Evolutionary conservation across 92 coral and sea anemone species (phyloP), one percentile per base, ranked within the genome.

Genomic region (Phenganax stokvisi): DNA sequence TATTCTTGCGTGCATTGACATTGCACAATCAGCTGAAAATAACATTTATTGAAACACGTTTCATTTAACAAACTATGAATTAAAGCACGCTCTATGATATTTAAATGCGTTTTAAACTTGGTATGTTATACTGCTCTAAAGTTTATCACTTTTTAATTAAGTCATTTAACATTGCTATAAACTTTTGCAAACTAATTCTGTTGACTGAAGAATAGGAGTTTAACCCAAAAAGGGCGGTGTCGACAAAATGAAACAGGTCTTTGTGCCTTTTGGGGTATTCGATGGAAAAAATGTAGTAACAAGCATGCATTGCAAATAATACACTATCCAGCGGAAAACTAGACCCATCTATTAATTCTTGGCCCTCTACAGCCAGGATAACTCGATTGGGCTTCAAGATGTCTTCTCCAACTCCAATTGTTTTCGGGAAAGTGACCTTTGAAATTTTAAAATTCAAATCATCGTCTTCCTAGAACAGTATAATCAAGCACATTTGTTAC

Each of bases 201-300:
- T 62, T 13, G 0, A 28, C 68, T 15, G 68, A 8, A 15, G 68
- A 62, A 8, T 17, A 17, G 16, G 68, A 17, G 29, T 15, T 62
- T 15, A 62, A 20, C 13, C 68, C 68, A 62, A 62, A 27, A 9
- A 62, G 29, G 9, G 25, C 27, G 20, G 13, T 62, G 29, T 62
- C 68, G 16, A 62, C 20, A 62, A 62, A 62, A 62, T 15, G 27
- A 62, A 62, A 62, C 16, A 62, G 68, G 68, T 57, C 70, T 29
- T 84, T 84, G 72, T 73, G 66, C 51, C 56, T 30, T 8, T 59
- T 58, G 10, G 84, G 84, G 59, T 76, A 84, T 44, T 54, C 75
- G 11, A 84, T 51, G 28, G 54, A 78, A 66, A 84, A 84, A 25
- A 79, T 54, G 47, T 84, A 84, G 76, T 77, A 84, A 13, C 68